Evolutionary conservation across 2,888 invertebrate species (phyloP).

Genomic region (Lasioglossum marginatum): DNA sequence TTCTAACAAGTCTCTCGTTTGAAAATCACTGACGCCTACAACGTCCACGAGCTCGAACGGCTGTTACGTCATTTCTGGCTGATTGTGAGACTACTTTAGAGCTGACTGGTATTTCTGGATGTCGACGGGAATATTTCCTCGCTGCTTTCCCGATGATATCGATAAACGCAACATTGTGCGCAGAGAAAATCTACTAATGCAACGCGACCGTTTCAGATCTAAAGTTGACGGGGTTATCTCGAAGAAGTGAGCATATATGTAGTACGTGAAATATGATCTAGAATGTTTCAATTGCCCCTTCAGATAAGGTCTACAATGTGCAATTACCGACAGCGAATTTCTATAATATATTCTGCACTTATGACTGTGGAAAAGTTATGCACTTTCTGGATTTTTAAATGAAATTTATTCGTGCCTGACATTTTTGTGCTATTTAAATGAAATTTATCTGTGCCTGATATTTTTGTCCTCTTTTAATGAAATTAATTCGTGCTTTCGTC

Average conservation of each 20-base stretch:
- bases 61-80: background rate
- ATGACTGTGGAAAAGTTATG: background rate
- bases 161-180: background rate
- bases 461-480: too few species aligned
- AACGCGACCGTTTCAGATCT: background rate
- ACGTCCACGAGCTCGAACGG: background rate
- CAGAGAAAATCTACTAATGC: background rate
- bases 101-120: background rate
- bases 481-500: too few species aligned
- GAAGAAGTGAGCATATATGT: background rate
- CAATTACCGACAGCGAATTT: background rate
- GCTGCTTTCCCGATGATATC: conserved; percentile 10
- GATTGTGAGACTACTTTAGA: background rate
- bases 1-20: background rate
- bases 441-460: background rate
- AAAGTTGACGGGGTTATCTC: background rate
- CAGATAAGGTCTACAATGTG: background rate
- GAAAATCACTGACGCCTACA: conserved; percentile 20
- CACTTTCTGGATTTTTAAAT: background rate
- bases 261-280: background rate
- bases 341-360: background rate
- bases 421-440: background rate
- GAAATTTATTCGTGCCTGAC: background rate
- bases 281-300: background rate
- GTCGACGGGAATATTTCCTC: background rate